phyloP scores from a whole-genome alignment of 1,140 invertebrate species.

The Centruroides sculpturatus region DNA sequence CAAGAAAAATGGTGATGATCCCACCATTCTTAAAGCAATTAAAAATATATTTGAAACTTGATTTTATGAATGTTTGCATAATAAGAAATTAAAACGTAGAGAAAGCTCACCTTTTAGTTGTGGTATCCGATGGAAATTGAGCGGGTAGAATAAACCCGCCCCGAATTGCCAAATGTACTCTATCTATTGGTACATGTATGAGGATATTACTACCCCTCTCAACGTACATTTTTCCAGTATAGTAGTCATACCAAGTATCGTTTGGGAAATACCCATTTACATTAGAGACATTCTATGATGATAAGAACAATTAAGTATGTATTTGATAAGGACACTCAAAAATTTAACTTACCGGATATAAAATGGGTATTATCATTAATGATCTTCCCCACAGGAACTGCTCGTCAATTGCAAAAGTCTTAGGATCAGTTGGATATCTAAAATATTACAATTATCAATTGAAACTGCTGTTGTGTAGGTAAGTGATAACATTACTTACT shows the following conservation, averaged over 20 bases:
- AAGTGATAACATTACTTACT: slow-evolving; percentile 41
- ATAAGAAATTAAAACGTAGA: no score
- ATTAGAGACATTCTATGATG: neutral
- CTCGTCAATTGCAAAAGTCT: slow-evolving; percentile 53
- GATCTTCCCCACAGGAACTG: slow-evolving; percentile 39
- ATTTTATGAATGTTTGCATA: no score
- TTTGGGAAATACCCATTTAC: slow-evolving; percentile 5
- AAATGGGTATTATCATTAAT: slow-evolving; percentile 29
- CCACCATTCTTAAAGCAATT: no score
- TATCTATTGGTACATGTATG: slow-evolving; percentile 15
- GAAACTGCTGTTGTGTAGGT: neutral
- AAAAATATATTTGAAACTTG: no score
- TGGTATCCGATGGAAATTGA: slow-evolving; percentile 27
- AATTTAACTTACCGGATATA: slow-evolving; percentile 14
- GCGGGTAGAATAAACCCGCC: slow-evolving; percentile 29
- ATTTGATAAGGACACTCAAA: neutral
- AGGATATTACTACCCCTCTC: neutral
- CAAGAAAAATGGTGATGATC: no score
- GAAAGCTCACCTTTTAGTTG: slow-evolving; percentile 7
- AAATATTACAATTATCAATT: neutral
- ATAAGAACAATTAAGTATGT: neutral
- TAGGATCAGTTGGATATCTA: slow-evolving; percentile 42
- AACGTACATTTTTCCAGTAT: slow-evolving; percentile 3
- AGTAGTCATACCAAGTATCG: slow-evolving; percentile 14
- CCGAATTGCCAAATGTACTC: slow-evolving; percentile 27